phyloP scores from a whole-genome alignment of 2,888 invertebrate species.

The Empis livida region DNA sequence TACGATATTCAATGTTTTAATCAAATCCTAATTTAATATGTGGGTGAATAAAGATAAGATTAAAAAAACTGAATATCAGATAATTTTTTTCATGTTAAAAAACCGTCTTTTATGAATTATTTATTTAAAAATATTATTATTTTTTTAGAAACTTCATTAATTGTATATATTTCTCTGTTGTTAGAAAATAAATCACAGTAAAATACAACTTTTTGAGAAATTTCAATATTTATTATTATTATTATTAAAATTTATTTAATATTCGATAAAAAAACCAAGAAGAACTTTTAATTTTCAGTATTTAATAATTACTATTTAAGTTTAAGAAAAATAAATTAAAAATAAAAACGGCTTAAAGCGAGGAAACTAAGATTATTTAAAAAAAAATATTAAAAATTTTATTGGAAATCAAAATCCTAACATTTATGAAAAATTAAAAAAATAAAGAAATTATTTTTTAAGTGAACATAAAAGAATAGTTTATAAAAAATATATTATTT shows the following conservation, averaged over 20 bases:
- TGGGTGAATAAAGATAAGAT: too few relatives aligned
- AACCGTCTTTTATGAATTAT: too few relatives aligned
- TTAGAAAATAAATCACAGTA: constrained; percentile 5
- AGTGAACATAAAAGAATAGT: constrained; percentile 4
- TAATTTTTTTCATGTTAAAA: too few relatives aligned
- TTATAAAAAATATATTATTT: constrained; percentile 10
- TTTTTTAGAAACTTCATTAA: too few relatives aligned
- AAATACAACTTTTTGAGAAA: constrained; percentile 7
- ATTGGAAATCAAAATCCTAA: constrained; percentile 13
- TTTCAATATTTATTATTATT: too few relatives aligned
- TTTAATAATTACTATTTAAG: not conserved
- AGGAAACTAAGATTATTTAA: constrained; percentile 2
- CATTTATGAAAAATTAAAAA: constrained; percentile 2
- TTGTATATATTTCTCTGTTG: too few relatives aligned
- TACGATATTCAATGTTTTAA: too few relatives aligned
- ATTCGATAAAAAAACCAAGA: not conserved
- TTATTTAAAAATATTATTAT: too few relatives aligned
- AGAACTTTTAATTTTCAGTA: too few relatives aligned
- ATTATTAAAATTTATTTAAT: not conserved
- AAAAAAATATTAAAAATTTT: constrained; percentile 1
- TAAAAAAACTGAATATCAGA: too few relatives aligned
- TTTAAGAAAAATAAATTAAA: not conserved
- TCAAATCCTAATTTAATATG: too few relatives aligned
- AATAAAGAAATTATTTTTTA: constrained; percentile 3
- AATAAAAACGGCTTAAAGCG: not conserved